phyloP scores from a whole-genome alignment of 2,113 vertebrate genomes.

The Tetrao urogallus region DNA sequence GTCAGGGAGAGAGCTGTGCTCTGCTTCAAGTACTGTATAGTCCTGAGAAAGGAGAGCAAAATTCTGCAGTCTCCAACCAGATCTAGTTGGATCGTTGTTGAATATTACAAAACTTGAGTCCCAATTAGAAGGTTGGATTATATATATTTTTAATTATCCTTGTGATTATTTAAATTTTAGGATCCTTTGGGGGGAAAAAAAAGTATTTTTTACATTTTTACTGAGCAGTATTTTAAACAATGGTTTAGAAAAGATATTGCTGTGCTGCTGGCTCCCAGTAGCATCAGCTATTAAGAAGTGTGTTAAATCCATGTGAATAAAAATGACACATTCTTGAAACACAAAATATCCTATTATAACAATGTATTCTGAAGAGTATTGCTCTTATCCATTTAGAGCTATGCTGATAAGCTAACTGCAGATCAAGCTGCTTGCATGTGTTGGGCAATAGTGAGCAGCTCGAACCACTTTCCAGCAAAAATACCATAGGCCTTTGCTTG shows the following conservation, averaged over 20 bases:
- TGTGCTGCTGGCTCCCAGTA: constrained; percentile 25
- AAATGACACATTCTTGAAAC: background rate
- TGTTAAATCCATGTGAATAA: constrained; percentile 46
- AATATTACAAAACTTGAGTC: constrained; percentile 2
- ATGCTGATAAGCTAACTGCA: constrained; percentile 45
- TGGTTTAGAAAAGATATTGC: constrained; percentile 41
- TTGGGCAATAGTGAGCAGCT: constrained; percentile 57
- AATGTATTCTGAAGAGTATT: constrained; percentile 40
- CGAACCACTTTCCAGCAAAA: constrained; percentile 43
- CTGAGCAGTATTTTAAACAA: constrained; percentile 61
- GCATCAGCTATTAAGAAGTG: constrained; percentile 49
- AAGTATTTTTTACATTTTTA: constrained; percentile 46
- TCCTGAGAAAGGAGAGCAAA: constrained; percentile 19
- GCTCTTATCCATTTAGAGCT: constrained; percentile 49
- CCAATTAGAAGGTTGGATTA: background rate
- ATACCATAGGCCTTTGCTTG: background rate
- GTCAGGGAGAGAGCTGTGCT: background rate
- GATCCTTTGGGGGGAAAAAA: background rate
- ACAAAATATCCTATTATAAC: constrained; percentile 50
- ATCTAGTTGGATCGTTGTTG: constrained; percentile 9
- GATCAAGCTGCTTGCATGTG: constrained; percentile 32
- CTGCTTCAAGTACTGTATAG: background rate
- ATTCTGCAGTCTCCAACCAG: constrained; percentile 25
- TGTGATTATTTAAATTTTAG: background rate
- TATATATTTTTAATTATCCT: background rate